phyloP scores from a whole-genome alignment of 2,888 invertebrate species.

The Melanargia galathea region DNA sequence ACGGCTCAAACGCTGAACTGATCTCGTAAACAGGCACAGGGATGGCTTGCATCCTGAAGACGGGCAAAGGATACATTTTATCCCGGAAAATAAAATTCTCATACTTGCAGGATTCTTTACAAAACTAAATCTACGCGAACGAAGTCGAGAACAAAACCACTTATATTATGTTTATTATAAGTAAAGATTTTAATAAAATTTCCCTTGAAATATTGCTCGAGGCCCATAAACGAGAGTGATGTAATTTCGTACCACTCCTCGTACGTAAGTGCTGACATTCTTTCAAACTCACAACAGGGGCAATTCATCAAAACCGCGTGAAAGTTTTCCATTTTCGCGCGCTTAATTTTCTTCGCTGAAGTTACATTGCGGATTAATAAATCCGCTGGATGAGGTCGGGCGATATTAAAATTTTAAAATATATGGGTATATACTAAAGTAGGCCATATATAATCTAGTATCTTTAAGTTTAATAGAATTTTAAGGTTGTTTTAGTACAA shows the following conservation, averaged over 20 bases:
- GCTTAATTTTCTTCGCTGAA: constrained; percentile 59
- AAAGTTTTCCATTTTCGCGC: constrained; percentile 59
- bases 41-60: no score
- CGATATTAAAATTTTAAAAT: constrained; percentile 5
- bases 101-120: no score
- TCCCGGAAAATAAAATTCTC: no score
- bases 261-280: constrained; percentile 44
- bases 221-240: constrained; percentile 34
- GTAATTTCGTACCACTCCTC: constrained; percentile 35
- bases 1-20: no score
- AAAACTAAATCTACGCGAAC: no score
- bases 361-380: constrained; percentile 40
- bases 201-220: constrained; percentile 27
- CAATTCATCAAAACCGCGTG: constrained; percentile 65
- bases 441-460: no score
- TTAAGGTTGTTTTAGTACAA: no score
- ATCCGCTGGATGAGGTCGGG: constrained; percentile 16
- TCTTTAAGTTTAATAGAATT: no score
- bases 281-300: constrained; percentile 59
- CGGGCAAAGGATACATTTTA: no score
- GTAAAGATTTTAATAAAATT: constrained; percentile 33
- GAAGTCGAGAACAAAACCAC: no score
- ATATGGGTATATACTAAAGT: not conserved
- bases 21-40: no score
- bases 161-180: no score